Evolutionary conservation across 2,113 vertebrate genomes (phyloP).

Genomic region (Bambusicola thoracicus): DNA sequence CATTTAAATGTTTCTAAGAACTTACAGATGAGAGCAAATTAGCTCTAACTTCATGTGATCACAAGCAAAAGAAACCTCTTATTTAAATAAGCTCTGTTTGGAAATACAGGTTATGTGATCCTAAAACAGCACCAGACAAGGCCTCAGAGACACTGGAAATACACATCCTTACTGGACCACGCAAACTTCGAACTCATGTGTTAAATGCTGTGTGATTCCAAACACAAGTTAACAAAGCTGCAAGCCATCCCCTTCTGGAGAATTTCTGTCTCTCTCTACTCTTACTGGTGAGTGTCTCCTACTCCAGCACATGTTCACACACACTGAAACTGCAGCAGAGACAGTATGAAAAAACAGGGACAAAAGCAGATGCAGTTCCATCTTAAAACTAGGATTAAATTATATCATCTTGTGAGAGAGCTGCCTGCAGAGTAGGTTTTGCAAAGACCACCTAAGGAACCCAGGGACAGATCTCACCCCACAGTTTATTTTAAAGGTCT

Average conservation of each 20-base stretch:
- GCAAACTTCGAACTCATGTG: not conserved
- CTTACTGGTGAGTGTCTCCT: not conserved
- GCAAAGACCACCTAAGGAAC: not conserved
- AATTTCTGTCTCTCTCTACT: not conserved
- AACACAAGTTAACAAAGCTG: not conserved
- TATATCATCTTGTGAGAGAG: not conserved
- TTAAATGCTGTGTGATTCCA: not conserved
- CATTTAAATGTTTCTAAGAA: not conserved
- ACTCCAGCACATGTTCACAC: too few relatives aligned
- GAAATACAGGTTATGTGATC: not conserved
- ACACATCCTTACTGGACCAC: not conserved
- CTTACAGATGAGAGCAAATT: not conserved
- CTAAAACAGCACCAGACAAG: not conserved
- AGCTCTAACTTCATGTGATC: not conserved
- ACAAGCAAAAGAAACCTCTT: not conserved
- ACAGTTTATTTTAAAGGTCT: not conserved
- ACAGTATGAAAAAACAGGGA: not conserved
- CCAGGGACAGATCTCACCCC: not conserved
- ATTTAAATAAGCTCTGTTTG: not conserved
- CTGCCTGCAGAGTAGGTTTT: not conserved
- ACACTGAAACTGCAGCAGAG: not conserved
- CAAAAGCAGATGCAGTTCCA: not conserved
- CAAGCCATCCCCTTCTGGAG: not conserved
- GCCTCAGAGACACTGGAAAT: not conserved
- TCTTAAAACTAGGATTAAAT: not conserved